A percentile compares a stretch with the other conserved stretches of the same genome.
These are phyloP conservation scores for Tauraco erythrolophus DNA, from an alignment of 2,113 vertebrate species.

Conservation along the genomic window DNA sequence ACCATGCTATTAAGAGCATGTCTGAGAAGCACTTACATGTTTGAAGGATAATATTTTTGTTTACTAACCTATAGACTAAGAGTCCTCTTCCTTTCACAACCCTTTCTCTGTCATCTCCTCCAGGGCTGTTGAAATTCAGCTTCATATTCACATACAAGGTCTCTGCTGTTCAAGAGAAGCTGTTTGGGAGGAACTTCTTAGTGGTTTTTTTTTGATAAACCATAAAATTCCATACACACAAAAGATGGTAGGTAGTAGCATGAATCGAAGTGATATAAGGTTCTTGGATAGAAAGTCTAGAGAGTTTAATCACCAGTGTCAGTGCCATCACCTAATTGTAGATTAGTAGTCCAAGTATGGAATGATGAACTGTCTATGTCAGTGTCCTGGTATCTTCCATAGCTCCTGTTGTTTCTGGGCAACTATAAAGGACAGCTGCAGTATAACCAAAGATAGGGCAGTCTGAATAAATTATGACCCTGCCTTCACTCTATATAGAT, in stretches of 20 bases:
- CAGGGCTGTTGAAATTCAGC: background rate
- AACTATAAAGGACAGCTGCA: background rate
- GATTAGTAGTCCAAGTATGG: background rate
- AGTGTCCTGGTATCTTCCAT: background rate
- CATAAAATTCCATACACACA: background rate
- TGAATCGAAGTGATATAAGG: background rate
- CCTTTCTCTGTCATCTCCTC: background rate
- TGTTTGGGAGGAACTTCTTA: background rate
- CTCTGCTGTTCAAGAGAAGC: background rate
- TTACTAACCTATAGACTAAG: background rate
- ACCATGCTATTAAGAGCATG: background rate
- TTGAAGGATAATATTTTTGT: background rate
- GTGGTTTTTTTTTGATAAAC: background rate
- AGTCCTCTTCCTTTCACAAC: background rate
- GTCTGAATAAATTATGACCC: background rate
- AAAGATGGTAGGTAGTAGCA: background rate
- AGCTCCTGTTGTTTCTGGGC: background rate
- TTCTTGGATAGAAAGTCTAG: background rate
- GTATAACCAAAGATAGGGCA: background rate
- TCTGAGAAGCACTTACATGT: background rate
- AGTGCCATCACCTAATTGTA: background rate
- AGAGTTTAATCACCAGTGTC: background rate
- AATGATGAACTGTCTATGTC: background rate
- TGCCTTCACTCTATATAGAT: background rate
- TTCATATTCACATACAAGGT: background rate